Evolutionary conservation across 2,888 invertebrate genomes (phyloP).

Genomic region (Acleris sparsana): DNA sequence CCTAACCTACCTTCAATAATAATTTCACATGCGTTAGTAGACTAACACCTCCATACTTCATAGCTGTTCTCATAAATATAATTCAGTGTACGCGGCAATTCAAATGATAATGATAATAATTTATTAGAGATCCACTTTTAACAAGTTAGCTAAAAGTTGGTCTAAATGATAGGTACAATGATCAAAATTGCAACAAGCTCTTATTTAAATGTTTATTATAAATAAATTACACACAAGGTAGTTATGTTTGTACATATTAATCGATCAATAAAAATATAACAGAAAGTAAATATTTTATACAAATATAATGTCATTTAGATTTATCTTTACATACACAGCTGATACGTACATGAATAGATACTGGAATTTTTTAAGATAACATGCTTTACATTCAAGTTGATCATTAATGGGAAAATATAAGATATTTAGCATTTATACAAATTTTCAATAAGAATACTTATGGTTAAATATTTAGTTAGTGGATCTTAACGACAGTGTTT

Average conservation of each 20-base stretch:
- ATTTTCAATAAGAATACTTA: neutral
- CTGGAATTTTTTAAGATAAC: conserved; percentile 53
- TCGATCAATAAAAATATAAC: conserved; percentile 71
- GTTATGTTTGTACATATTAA: conserved; percentile 79
- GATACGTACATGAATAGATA: conserved; percentile 52
- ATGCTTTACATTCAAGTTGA: conserved; percentile 42
- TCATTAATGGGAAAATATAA: conserved; percentile 6
- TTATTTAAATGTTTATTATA: conserved; percentile 79
- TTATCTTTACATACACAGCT: conserved; percentile 68
- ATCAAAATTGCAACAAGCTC: conserved; percentile 46
- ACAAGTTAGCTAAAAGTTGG: no score
- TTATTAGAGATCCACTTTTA: no score
- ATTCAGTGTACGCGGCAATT: no score
- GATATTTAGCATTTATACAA: neutral
- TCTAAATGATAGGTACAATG: conserved; percentile 15
- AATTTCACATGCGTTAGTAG: no score
- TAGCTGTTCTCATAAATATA: no score
- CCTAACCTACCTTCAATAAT: no score
- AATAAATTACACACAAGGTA: conserved; percentile 72
- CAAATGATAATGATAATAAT: no score
- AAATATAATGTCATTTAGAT: conserved; percentile 79
- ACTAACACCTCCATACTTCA: no score
- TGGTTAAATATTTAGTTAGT: no score
- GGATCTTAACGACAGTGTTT: no score
- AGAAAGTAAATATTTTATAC: conserved; percentile 80